These are phyloP conservation scores for Panulirus ornatus DNA, from an alignment of 1,140 invertebrate genomes.

Conservation along the genomic window DNA sequence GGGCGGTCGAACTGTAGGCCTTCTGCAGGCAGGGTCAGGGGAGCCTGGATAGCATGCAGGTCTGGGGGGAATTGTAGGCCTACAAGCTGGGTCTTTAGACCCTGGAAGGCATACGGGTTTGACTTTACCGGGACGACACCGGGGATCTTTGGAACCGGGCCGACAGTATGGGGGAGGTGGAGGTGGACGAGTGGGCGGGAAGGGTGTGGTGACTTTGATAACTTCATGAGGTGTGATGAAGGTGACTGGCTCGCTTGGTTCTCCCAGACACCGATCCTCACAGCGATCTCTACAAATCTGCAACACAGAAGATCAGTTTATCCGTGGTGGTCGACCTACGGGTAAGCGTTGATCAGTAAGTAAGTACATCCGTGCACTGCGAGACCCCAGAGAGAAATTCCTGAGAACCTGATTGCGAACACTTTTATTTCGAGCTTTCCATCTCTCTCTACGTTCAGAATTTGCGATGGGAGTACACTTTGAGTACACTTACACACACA, in stretches of 20 bases:
- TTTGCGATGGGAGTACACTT: no score
- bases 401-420: no score
- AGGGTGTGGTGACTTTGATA: conserved; percentile 41
- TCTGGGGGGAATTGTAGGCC: not conserved
- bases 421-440: no score
- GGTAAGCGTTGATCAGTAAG: no score
- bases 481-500: no score
- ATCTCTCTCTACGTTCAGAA: no score
- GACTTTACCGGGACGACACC: conserved; percentile 11
- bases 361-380: no score
- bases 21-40: not conserved
- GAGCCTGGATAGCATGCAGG: conserved; percentile 15
- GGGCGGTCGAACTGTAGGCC: not conserved
- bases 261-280: conserved; percentile 71
- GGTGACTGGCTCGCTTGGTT: conserved; percentile 53
- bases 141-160: conserved; percentile 48
- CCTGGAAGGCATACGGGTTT: conserved; percentile 20
- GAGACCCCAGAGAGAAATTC: no score
- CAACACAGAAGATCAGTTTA: no score
- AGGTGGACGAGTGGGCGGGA: conserved; percentile 22
- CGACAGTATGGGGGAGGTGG: conserved; percentile 51
- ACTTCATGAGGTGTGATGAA: conserved; percentile 29
- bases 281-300: conserved; percentile 75
- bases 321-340: no score
- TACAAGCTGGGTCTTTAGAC: conserved; percentile 27